Evolutionary conservation across 2,113 vertebrate species (phyloP).

Genomic region (Dasyurus viverrinus): DNA sequence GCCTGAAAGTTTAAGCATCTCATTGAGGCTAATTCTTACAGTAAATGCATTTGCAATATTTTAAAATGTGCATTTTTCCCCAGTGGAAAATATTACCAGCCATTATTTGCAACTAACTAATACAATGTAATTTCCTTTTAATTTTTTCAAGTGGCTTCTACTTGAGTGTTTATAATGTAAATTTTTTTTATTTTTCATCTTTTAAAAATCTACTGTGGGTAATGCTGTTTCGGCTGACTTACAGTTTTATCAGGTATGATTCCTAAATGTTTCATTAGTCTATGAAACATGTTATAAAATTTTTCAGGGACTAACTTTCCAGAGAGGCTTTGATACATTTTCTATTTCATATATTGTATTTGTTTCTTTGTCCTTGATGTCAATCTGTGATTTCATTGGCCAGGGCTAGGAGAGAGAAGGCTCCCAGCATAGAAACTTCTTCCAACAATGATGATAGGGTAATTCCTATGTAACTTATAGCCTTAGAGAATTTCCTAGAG

Average conservation of each 20-base stretch:
- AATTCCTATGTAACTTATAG: neutral
- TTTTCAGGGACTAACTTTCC: neutral
- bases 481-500: neutral
- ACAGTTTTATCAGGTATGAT: neutral
- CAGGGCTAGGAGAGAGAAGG: neutral
- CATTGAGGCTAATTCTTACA: neutral
- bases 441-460: neutral
- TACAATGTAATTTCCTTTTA: neutral
- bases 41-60: neutral
- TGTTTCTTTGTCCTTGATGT: neutral
- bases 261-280: neutral
- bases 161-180: neutral
- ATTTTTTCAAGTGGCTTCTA: neutral
- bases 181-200: neutral
- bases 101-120: slow-evolving; percentile 6
- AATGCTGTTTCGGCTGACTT: neutral
- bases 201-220: neutral
- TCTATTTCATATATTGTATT: neutral
- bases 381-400: neutral
- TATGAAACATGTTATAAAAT: neutral
- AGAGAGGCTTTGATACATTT: neutral
- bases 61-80: neutral
- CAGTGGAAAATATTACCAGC: slow-evolving; percentile 4
- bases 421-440: neutral
- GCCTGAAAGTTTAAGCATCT: slow-evolving; percentile 1